Evolutionary conservation across 1,140 invertebrate species (phyloP).

Genomic region (Cyclina sinensis): DNA sequence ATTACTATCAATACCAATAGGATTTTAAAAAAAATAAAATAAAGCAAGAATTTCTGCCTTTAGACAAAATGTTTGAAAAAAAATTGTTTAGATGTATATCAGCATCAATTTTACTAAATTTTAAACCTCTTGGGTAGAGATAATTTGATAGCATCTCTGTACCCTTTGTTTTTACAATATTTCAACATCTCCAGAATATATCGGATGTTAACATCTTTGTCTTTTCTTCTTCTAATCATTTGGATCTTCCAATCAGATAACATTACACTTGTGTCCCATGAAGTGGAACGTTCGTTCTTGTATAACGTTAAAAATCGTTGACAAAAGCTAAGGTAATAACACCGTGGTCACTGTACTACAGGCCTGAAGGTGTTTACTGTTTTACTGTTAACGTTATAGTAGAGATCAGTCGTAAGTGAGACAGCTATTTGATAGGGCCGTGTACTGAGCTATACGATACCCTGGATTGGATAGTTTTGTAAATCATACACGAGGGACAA

Average conservation of each 20-base stretch:
- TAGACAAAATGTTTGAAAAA: not conserved
- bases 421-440: slow-evolving; percentile 53
- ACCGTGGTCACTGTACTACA: slow-evolving; percentile 50
- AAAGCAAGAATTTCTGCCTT: slow-evolving; percentile 1
- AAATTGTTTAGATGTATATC: too few species aligned
- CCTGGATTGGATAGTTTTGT: slow-evolving; percentile 11
- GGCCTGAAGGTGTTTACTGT: slow-evolving; percentile 58
- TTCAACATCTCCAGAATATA: slow-evolving; percentile 16
- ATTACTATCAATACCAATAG: too few species aligned
- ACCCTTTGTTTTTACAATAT: slow-evolving; percentile 36
- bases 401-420: slow-evolving; percentile 51
- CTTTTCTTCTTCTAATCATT: slow-evolving; percentile 23
- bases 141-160: not conserved
- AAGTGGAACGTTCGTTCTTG: slow-evolving; percentile 57
- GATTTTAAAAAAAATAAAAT: too few species aligned
- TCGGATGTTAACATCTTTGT: slow-evolving; percentile 34
- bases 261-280: slow-evolving; percentile 21
- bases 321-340: slow-evolving; percentile 37
- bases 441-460: slow-evolving; percentile 40
- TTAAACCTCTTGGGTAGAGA: too few species aligned
- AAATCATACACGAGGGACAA: not conserved
- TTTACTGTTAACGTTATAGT: slow-evolving; percentile 13
- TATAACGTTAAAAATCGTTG: slow-evolving; percentile 56
- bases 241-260: slow-evolving; percentile 35
- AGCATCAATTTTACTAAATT: too few species aligned